A percentile compares a stretch with the other conserved stretches of the same genome.
Evolutionary conservation across 2,888 invertebrate species (phyloP).

Genomic region (Calameuta idolon): DNA sequence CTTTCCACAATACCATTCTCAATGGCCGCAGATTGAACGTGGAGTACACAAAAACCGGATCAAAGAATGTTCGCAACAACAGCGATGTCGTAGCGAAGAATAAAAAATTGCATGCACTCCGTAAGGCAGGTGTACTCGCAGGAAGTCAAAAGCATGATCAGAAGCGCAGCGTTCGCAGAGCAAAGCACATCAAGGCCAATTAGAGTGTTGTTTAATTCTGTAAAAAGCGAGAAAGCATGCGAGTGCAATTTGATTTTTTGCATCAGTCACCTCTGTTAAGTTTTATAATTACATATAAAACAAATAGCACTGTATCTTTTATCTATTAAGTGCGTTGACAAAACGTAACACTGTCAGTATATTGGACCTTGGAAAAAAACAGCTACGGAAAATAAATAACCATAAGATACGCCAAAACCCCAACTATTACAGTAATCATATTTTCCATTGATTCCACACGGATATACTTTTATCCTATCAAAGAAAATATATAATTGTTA

Average conservation of each 20-base stretch:
- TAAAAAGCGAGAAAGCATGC: background rate
- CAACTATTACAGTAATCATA: too few relatives aligned
- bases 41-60: constrained; percentile 62
- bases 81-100: constrained; percentile 64
- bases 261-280: too few relatives aligned
- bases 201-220: constrained; percentile 5
- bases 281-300: too few relatives aligned
- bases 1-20: constrained; percentile 64
- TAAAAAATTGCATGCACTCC: constrained; percentile 65
- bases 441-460: too few relatives aligned
- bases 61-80: constrained; percentile 56
- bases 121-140: constrained; percentile 62
- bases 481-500: too few relatives aligned
- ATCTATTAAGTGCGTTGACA: too few relatives aligned
- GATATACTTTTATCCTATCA: too few relatives aligned
- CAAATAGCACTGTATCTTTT: too few relatives aligned
- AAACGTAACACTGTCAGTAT: too few relatives aligned
- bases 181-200: constrained; percentile 9
- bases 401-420: too few relatives aligned
- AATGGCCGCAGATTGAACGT: constrained; percentile 66
- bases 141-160: constrained; percentile 58
- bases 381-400: too few relatives aligned
- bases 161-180: constrained; percentile 52
- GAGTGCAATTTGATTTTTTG: constrained; percentile 21
- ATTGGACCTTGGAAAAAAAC: too few relatives aligned